Conservation (phyloP, 2,888 invertebrate species). For the Sepioteuthis lessoniana region DNA sequence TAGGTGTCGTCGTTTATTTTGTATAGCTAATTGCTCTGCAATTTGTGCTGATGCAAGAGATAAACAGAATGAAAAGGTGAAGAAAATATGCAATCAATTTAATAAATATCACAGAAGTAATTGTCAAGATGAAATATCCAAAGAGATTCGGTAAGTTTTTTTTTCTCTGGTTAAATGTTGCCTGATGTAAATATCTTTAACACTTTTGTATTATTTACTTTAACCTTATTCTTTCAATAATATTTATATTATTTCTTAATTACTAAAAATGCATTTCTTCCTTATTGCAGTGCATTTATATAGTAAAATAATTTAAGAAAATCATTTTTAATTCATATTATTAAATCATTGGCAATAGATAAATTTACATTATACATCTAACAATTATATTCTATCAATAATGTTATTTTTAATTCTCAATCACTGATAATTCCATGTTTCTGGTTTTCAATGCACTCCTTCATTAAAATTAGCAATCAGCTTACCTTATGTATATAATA, state of each 20-base stretch:
- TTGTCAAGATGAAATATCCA: neutral
- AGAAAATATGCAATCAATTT: constrained; percentile 34
- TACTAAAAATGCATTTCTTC: no score
- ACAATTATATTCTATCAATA: no score
- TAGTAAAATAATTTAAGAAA: no score
- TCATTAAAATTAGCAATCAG: no score
- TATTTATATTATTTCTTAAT: neutral
- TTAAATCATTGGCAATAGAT: no score
- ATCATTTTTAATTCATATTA: no score
- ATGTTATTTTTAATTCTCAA: no score
- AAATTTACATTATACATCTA: no score
- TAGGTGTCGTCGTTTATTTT: neutral
- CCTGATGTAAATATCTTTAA: neutral
- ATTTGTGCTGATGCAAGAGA: neutral
- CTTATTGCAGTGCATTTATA: no score
- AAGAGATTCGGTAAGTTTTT: constrained; percentile 34
- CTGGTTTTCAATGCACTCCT: no score
- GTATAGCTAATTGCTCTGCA: neutral
- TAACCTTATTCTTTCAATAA: neutral
- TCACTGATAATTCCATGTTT: no score
- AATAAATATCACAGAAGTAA: constrained; percentile 39
- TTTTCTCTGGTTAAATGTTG: neutral
- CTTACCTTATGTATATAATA: no score
- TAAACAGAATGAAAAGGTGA: neutral
- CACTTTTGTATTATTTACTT: neutral